Base-by-base conservation (phyloP, 2,113 vertebrate species). In the Coturnix japonica region DNA sequence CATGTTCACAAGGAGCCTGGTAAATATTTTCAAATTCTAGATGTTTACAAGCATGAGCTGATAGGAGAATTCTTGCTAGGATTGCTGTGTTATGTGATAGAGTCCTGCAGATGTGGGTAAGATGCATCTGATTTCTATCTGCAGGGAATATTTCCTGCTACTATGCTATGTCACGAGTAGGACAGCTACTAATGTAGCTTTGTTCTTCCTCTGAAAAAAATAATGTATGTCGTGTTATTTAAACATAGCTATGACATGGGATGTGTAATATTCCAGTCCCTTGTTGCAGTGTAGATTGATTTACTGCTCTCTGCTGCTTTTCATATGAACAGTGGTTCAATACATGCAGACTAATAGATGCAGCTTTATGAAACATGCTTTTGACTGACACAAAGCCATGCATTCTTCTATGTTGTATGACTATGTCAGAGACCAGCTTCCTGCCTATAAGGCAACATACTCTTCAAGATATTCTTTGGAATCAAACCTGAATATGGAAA, bases 331-430 rank as follows among this genome's bases (percentile, higher is more conserved):
- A 57, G 16, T 6, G 13, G 41, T 61, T 33, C 61, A 37, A 8
- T 22, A 17, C 4, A 39, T 67, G 49, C 85, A 39, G 53, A 63
- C 33, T 56, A 66, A 61, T 23, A 72, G 12, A 22, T 64, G 26
- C 26, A 79, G 22, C 59, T 93, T 69, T 44, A 35, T 51, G 64
- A 87, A 81, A 33, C 25, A 64, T 49, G 22, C 7, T 53, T 76
- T 33, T 44, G 59, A 75, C 5, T 1, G 0, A 21, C 0, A 0
- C 33, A 81, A 88, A 89, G 53, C 30, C 31, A 13, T 0, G 3
- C 61, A 8, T 8, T 72, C 31, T 78, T 0, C 1, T 0, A 2
- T 47, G 44, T 39, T 46, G 47, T 7, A 11, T 44, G 73, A n/a
- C 13, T 69, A 37, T 33, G 6, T 56, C 20, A 44, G 61, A 61